Evolutionary conservation across 2,797 vertebrate genomes (phyloP).

Genomic region (Argya squamiceps): DNA sequence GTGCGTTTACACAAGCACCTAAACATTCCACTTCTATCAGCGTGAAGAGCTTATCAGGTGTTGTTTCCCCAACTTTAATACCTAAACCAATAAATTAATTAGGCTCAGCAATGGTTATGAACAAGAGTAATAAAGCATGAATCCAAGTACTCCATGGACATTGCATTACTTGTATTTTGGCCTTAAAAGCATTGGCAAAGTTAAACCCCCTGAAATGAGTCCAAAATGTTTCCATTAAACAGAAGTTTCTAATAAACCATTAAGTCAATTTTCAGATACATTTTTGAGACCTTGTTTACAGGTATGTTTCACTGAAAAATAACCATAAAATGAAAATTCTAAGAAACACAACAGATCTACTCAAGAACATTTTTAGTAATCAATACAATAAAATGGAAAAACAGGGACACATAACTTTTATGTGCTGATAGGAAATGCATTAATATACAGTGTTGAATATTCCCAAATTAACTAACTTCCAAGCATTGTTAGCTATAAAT

Average conservation of each 20-base stretch:
- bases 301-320: background rate
- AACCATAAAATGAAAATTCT: background rate
- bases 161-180: background rate
- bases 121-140: background rate
- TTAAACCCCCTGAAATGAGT: background rate
- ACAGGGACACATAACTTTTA: background rate
- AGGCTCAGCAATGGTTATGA: background rate
- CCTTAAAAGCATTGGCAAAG: background rate
- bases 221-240: background rate
- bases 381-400: background rate
- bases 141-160: background rate
- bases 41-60: constrained; percentile 94
- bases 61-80: constrained; percentile 94
- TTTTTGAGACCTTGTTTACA: background rate
- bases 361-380: background rate
- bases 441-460: background rate
- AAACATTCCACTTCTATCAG: constrained; percentile 96
- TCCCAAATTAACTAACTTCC: background rate
- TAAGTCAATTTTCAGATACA: background rate
- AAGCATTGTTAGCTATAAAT: background rate
- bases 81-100: constrained; percentile 77
- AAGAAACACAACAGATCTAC: background rate
- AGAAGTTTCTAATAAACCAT: background rate
- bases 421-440: background rate
- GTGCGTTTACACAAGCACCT: constrained; percentile 97